Evolutionary conservation across 2,888 invertebrate genomes (phyloP).

Genomic region (Hemicrepidius hirtus): DNA sequence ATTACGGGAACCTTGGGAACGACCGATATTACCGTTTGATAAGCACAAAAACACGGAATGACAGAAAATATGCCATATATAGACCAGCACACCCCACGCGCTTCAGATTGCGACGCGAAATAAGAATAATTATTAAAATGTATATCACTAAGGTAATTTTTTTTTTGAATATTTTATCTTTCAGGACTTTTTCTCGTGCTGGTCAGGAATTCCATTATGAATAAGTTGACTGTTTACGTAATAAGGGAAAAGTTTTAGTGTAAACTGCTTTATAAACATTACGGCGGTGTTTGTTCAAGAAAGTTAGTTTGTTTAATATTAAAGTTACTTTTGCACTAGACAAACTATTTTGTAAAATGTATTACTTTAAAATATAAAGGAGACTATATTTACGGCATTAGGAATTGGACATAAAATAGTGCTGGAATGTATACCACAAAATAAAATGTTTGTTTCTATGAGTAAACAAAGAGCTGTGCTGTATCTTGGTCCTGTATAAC

Average conservation of each 20-base stretch:
- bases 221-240: neutral
- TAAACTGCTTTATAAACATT: slow-evolving; percentile 27
- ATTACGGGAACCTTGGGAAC: slow-evolving; percentile 63
- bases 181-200: neutral
- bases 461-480: too few species aligned
- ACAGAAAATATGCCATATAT: slow-evolving; percentile 46
- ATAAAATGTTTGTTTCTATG: too few species aligned
- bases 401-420: too few species aligned
- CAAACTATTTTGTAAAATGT: neutral
- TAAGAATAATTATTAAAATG: slow-evolving; percentile 28
- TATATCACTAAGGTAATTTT: neutral
- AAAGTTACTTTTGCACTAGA: neutral
- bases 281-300: neutral
- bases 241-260: neutral
- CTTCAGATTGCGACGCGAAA: slow-evolving; percentile 19
- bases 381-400: too few species aligned
- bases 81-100: slow-evolving; percentile 23
- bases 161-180: slow-evolving; percentile 27
- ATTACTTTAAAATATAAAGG: too few species aligned
- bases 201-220: slow-evolving; percentile 18
- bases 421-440: too few species aligned
- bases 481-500: too few species aligned
- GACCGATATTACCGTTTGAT: slow-evolving; percentile 55
- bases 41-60: slow-evolving; percentile 54
- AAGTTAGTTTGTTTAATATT: neutral